Conservation (phyloP, 2,888 invertebrate species). For the Allophyes oxyacanthae region DNA sequence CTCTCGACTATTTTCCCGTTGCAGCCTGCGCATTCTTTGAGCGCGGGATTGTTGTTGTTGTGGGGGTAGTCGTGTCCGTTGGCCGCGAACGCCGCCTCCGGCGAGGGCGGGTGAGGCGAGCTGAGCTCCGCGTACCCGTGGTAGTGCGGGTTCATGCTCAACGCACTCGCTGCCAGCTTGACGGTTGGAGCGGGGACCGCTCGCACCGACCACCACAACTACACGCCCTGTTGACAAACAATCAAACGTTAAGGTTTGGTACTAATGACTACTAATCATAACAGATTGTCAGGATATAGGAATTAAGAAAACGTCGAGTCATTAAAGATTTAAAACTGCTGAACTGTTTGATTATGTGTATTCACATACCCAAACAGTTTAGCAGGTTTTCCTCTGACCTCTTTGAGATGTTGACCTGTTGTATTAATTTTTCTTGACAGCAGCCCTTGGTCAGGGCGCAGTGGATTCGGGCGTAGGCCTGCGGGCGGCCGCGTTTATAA, state of each 20-base stretch:
- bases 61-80: slow-evolving; percentile 90
- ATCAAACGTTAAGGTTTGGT: slow-evolving; percentile 4
- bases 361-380: no score
- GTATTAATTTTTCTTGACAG: slow-evolving; percentile 71
- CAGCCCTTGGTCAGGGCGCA: slow-evolving; percentile 63
- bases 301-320: not conserved
- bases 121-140: slow-evolving; percentile 95
- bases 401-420: slow-evolving; percentile 65
- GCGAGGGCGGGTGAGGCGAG: slow-evolving; percentile 93
- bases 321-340: slow-evolving; percentile 16
- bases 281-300: no score
- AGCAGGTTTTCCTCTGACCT: slow-evolving; percentile 46
- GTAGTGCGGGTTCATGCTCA: slow-evolving; percentile 97
- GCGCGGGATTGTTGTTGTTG: slow-evolving; percentile 90
- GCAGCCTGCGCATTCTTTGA: slow-evolving; percentile 97
- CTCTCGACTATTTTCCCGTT: slow-evolving; percentile 97
- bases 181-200: slow-evolving; percentile 90
- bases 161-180: slow-evolving; percentile 96
- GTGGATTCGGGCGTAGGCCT: slow-evolving; percentile 76
- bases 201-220: slow-evolving; percentile 85
- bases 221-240: slow-evolving; percentile 83
- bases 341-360: slow-evolving; percentile 22
- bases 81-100: slow-evolving; percentile 92
- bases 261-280: no score
- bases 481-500: slow-evolving; percentile 87